A percentile compares a stretch with the other conserved stretches of the same genome.
These are phyloP conservation scores for Leptodirus hochenwartii DNA, from an alignment of 2,888 invertebrate species.

Conservation along the genomic window DNA sequence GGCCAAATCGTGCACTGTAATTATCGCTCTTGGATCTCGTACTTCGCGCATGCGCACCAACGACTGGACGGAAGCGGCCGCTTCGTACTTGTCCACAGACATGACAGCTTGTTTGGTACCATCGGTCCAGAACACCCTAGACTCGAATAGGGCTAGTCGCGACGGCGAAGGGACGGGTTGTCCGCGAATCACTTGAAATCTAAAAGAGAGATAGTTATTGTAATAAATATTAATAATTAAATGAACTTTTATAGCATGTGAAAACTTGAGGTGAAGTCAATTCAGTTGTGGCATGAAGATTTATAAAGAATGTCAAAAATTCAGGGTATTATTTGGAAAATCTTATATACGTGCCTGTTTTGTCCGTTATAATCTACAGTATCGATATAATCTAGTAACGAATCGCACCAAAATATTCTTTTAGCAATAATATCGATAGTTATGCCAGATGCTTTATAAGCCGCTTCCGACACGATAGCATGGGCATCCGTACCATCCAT, in stretches of 20 bases:
- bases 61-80: slow-evolving; percentile 57
- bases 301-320: no score
- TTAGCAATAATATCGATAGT: slow-evolving; percentile 80
- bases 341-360: no score
- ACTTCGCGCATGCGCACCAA: slow-evolving; percentile 67
- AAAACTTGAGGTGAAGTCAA: no score
- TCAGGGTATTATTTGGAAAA: no score
- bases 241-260: no score
- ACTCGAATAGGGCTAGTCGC: slow-evolving; percentile 67
- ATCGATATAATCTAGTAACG: slow-evolving; percentile 86
- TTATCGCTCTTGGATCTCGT: slow-evolving; percentile 66
- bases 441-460: slow-evolving; percentile 85
- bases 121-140: slow-evolving; percentile 80
- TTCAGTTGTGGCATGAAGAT: no score
- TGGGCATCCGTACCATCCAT: slow-evolving; percentile 84
- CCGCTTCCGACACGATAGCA: slow-evolving; percentile 77
- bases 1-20: slow-evolving; percentile 59
- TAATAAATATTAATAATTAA: no score
- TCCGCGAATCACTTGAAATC: slow-evolving; percentile 63
- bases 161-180: slow-evolving; percentile 76
- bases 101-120: slow-evolving; percentile 77
- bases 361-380: slow-evolving; percentile 86
- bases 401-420: slow-evolving; percentile 93
- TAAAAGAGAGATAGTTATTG: no score
- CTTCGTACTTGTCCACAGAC: slow-evolving; percentile 72